A percentile compares a stretch with the other conserved stretches of the same genome.
Conservation (phyloP, 2,888 invertebrate species). For the Agonopterix heracliana region DNA sequence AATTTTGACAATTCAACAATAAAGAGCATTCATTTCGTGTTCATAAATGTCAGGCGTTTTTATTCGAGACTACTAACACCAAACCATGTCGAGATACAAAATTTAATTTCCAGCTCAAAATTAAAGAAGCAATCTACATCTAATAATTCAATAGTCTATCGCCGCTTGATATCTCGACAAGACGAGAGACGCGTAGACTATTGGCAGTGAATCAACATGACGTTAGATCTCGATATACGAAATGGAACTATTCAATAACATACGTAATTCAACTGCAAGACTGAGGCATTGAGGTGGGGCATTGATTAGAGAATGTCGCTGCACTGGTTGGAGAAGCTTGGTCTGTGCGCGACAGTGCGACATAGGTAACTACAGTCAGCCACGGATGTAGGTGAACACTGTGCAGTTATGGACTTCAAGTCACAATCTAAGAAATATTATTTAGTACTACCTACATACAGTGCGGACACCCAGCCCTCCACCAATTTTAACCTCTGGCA, state of each 20-base stretch:
- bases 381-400: too few species aligned
- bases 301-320: conserved; percentile 8
- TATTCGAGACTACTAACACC: too few species aligned
- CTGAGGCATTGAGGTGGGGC: not conserved
- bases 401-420: too few species aligned
- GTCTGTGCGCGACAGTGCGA: not conserved
- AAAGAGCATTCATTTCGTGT: too few species aligned
- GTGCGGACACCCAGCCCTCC: too few species aligned
- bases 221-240: conserved; percentile 1
- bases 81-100: not conserved
- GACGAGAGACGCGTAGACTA: not conserved
- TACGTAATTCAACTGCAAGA: not conserved
- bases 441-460: too few species aligned
- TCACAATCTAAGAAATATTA: too few species aligned
- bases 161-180: not conserved
- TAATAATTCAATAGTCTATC: not conserved
- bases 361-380: too few species aligned
- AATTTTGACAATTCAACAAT: too few species aligned
- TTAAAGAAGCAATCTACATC: not conserved
- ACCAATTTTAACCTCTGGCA: too few species aligned
- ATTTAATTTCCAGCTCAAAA: not conserved
- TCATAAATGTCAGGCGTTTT: too few species aligned
- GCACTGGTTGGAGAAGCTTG: not conserved
- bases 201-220: not conserved
- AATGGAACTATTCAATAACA: conserved; percentile 5